Evolutionary conservation across 2,797 vertebrate genomes (phyloP), one percentile per base, ranked within the genome.

Genomic region (Coreius guichenoti): DNA sequence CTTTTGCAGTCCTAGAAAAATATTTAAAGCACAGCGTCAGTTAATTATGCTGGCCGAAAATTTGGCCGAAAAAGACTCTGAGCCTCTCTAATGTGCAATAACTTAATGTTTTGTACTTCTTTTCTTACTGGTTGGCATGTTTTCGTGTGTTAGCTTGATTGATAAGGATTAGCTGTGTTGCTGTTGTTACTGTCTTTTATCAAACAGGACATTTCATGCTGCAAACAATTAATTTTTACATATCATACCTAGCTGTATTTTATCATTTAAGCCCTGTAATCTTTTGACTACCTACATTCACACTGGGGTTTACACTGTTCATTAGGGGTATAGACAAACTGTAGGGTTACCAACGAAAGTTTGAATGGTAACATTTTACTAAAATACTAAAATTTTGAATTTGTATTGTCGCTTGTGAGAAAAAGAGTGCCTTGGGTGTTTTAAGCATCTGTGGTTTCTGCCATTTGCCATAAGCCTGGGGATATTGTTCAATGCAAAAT

Each of bases 81-180:
- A 98, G 98, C 97, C 97, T 99, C 98, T 98, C 97, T 98, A 97
- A 98, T 98, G 98, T 99, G 98, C 98, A 99, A 99, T 99, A 99
- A 99, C 98, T 98, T 97, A 97, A 97, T 96, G 96, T 98, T 98
- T 97, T 98, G 96, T 98, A 97, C 97, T 96, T 97, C 97, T 95
- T 94, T 93, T 95, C 84, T 88, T 89, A 96, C 96, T 97, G 96
- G 96, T 97, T 96, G 96, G 97, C 97, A 98, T 98, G 97, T 77
- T 97, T 97, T 95, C 90, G 95, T 98, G 97, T 98, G 96, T 98
- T 97, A 97, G 96, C 96, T 96, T 97, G 96, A 96, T 97, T 96
- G 94, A 94, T 97, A 95, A 92, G 96, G 96, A 96, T 95, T 97
- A 97, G 96, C 96, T 93, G 95, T 93, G 92, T 97, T 92, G 96